Evolutionary conservation across 2,113 vertebrate genomes (phyloP).

Genomic region (Tylochromis polylepis): DNA sequence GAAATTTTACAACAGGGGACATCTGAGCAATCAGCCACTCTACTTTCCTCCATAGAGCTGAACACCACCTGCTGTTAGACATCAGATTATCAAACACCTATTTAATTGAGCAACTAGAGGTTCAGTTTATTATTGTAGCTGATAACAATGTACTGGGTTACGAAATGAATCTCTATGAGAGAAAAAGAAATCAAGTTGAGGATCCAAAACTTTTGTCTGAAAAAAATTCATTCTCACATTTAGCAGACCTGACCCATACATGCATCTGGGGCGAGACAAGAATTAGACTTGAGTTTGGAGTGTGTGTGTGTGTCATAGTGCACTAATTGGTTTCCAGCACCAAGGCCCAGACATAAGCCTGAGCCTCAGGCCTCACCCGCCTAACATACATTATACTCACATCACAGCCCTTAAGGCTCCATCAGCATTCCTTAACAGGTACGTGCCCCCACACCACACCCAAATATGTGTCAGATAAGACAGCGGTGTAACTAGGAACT

Average conservation of each 20-base stretch:
- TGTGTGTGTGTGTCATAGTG: not conserved
- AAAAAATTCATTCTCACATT: not conserved
- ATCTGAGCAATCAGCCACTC: not conserved
- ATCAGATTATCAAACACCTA: not conserved
- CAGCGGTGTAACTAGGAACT: not conserved
- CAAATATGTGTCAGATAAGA: not conserved
- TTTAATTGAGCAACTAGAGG: not conserved
- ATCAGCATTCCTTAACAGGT: conserved; percentile 7
- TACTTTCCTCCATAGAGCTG: not conserved
- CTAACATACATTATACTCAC: conserved; percentile 33
- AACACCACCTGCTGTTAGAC: conserved; percentile 7
- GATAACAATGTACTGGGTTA: not conserved
- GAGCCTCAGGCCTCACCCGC: conserved; percentile 33
- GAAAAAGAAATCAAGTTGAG: not conserved
- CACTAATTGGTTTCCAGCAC: conserved; percentile 11
- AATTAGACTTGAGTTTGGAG: not conserved
- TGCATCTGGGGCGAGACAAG: not conserved
- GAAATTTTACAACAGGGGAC: not conserved
- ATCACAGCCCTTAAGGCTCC: not conserved
- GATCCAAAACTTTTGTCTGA: not conserved
- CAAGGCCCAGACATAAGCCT: conserved; percentile 22
- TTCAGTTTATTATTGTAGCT: not conserved
- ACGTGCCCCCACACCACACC: not conserved
- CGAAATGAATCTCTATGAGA: not conserved
- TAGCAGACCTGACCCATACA: not conserved